phyloP scores from a whole-genome alignment of 2,113 vertebrate species.

The Chaetodon trifascialis region DNA sequence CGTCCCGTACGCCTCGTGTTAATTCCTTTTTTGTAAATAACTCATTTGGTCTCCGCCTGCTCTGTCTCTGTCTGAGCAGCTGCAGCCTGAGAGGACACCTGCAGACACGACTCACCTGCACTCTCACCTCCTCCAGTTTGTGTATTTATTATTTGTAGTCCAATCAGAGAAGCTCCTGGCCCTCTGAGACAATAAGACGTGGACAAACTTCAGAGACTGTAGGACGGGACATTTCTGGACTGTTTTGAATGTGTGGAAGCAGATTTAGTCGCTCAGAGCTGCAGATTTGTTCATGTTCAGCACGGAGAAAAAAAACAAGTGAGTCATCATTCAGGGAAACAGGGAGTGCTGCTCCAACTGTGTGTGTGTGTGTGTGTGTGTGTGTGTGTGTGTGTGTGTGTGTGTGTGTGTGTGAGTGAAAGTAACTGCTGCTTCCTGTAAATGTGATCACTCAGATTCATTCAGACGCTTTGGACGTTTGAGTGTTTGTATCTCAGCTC shows the following conservation, averaged over 20 bases:
- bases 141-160: too few species aligned
- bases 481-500: slow-evolving; percentile 7
- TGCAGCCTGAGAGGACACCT: too few species aligned
- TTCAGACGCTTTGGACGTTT: slow-evolving; percentile 20
- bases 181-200: neutral
- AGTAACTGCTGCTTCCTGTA: slow-evolving; percentile 15
- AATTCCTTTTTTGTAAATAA: too few species aligned
- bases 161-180: too few species aligned
- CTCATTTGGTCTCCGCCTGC: too few species aligned
- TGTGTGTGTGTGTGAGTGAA: neutral
- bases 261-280: neutral
- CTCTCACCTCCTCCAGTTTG: too few species aligned
- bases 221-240: neutral
- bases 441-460: slow-evolving; percentile 17
- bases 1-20: too few species aligned
- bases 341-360: neutral
- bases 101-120: too few species aligned
- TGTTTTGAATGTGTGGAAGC: neutral
- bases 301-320: slow-evolving; percentile 2
- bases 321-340: slow-evolving; percentile 57
- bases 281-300: slow-evolving; percentile 4
- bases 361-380: slow-evolving; percentile 13
- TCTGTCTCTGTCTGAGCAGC: too few species aligned
- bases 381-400: slow-evolving; percentile 6
- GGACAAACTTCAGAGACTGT: neutral